phyloP scores from a whole-genome alignment of 2,113 vertebrate species.

The Ageneiosus marmoratus region DNA sequence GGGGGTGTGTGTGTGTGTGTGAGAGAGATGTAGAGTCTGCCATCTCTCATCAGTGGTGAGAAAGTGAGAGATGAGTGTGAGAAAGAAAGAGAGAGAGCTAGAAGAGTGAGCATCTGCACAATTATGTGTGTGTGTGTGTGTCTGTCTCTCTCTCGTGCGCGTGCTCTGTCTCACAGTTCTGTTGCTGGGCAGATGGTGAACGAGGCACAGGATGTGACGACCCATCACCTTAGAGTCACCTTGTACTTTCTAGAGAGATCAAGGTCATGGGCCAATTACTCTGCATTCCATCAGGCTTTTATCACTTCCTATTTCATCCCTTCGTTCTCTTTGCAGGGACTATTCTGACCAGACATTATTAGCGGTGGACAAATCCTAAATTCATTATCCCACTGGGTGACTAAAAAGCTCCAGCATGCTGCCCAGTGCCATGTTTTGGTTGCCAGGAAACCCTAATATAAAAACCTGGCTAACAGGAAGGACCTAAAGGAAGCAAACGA shows the following conservation, averaged over 20 bases:
- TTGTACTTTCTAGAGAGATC: neutral
- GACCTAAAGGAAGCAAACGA: neutral
- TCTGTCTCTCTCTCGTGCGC: neutral
- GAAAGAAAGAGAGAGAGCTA: neutral
- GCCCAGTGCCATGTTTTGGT: neutral
- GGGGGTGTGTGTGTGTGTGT: constrained; percentile 4
- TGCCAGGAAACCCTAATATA: constrained; percentile 8
- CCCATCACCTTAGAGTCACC: constrained; percentile 14
- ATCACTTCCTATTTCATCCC: neutral
- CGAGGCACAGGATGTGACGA: constrained; percentile 32
- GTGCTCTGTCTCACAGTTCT: constrained; percentile 14
- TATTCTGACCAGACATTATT: neutral
- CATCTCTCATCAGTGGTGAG: constrained; percentile 24
- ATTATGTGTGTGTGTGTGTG: too few relatives aligned
- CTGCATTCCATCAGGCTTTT: neutral
- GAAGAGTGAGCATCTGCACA: neutral
- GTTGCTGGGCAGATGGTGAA: constrained; percentile 50
- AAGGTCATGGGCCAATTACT: constrained; percentile 37
- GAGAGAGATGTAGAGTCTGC: constrained; percentile 46
- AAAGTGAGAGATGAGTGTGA: constrained; percentile 24
- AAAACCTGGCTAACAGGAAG: neutral
- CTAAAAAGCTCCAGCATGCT: neutral
- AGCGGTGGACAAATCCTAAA: neutral
- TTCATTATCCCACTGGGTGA: neutral
- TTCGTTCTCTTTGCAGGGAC: neutral